Conservation (phyloP, 2,888 invertebrate genomes). For the Xestobium rufovillosum region DNA sequence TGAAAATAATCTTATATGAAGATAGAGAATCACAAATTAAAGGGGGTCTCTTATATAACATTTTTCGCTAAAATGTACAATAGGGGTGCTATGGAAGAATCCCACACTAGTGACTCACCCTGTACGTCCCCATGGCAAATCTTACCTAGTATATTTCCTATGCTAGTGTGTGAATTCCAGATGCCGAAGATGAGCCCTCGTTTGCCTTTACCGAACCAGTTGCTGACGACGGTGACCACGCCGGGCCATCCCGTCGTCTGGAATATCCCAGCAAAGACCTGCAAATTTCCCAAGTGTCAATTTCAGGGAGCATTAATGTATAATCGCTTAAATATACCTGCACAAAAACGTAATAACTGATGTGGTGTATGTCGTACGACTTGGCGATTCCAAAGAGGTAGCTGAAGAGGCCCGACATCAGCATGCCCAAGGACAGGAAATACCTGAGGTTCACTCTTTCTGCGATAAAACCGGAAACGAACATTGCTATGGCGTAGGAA, state of each 20-base stretch:
- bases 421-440: conserved; percentile 87
- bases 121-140: too few species aligned
- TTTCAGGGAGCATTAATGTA: conserved; percentile 6
- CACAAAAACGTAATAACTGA: conserved; percentile 74
- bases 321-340: conserved; percentile 54
- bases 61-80: too few species aligned
- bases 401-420: conserved; percentile 76
- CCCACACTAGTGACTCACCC: too few species aligned
- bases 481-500: conserved; percentile 90
- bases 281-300: conserved; percentile 22
- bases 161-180: conserved; percentile 95
- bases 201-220: conserved; percentile 93
- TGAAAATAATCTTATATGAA: too few species aligned
- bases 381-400: conserved; percentile 85
- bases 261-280: conserved; percentile 75
- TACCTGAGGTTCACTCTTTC: conserved; percentile 86
- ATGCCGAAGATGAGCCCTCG: conserved; percentile 88
- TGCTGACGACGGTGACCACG: conserved; percentile 87
- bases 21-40: too few species aligned
- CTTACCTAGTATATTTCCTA: conserved; percentile 85
- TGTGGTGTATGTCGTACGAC: conserved; percentile 69
- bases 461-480: conserved; percentile 80
- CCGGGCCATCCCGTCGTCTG: conserved; percentile 97
- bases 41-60: too few species aligned
- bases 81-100: too few species aligned